Evolutionary conservation across 2,797 vertebrate genomes (phyloP).

Genomic region (Mus caroli): DNA sequence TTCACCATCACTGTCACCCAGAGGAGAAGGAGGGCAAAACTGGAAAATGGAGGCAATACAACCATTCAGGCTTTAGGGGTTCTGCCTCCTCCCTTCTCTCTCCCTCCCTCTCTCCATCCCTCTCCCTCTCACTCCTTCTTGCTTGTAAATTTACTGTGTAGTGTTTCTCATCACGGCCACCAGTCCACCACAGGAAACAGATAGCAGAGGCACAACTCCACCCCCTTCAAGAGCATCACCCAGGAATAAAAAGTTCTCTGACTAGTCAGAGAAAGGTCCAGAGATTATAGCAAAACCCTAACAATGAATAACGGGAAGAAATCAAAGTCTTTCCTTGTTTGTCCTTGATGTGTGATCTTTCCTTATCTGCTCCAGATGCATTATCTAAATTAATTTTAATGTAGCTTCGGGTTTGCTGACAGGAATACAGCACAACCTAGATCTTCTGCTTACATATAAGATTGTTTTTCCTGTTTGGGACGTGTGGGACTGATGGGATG

Average conservation of each 20-base stretch:
- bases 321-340: neutral
- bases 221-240: constrained; percentile 4
- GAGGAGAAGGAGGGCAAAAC: neutral
- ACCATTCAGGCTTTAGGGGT: neutral
- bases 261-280: constrained; percentile 30
- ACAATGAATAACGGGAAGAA: constrained; percentile 2
- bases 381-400: constrained; percentile 25
- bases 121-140: neutral
- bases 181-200: neutral
- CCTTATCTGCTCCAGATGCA: neutral
- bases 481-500: neutral
- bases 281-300: neutral
- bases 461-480: neutral
- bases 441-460: neutral
- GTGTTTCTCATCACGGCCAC: constrained; percentile 3
- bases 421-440: neutral
- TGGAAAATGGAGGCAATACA: neutral
- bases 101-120: neutral
- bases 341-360: neutral
- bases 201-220: neutral
- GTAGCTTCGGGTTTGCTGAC: neutral
- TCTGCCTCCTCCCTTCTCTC: rapidly evolving
- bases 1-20: neutral
- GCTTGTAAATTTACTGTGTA: neutral
- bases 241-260: constrained; percentile 4